phyloP scores from a whole-genome alignment of 1,140 invertebrate species.

The Drosophila pseudoobscura region DNA sequence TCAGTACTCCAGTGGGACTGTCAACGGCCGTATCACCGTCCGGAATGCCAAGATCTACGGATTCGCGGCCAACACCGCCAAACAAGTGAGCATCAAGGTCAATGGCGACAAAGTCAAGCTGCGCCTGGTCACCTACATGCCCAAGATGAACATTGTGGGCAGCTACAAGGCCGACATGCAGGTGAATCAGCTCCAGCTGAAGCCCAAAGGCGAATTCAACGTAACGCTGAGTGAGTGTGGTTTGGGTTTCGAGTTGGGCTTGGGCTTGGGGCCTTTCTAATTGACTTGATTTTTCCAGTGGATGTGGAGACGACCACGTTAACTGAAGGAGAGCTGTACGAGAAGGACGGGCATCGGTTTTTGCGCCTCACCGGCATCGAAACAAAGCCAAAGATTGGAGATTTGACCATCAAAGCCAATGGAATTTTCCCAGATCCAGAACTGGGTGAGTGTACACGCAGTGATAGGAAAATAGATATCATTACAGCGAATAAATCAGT shows the following conservation, averaged over 20 bases:
- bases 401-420: slow-evolving; percentile 70
- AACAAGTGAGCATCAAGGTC: slow-evolving; percentile 46
- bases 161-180: slow-evolving; percentile 76
- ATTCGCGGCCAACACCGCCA: slow-evolving; percentile 38
- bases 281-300: slow-evolving; percentile 29
- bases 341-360: slow-evolving; percentile 59
- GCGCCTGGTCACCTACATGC: slow-evolving; percentile 35
- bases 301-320: slow-evolving; percentile 55
- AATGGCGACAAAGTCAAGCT: slow-evolving; percentile 55
- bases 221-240: slow-evolving; percentile 67
- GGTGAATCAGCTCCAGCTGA: slow-evolving; percentile 70
- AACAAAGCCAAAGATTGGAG: slow-evolving; percentile 57
- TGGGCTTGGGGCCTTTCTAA: too few species aligned
- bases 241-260: too few species aligned
- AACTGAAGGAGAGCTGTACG: slow-evolving; percentile 60
- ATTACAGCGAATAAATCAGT: too few species aligned
- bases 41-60: slow-evolving; percentile 62
- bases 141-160: slow-evolving; percentile 64
- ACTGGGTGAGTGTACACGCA: slow-evolving; percentile 52
- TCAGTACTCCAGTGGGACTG: slow-evolving; percentile 55
- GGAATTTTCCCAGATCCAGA: slow-evolving; percentile 79
- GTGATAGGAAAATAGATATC: neutral
- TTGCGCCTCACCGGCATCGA: slow-evolving; percentile 60
- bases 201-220: slow-evolving; percentile 78
- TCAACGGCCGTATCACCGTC: slow-evolving; percentile 66